Evolutionary conservation across 1,140 invertebrate genomes (phyloP), one percentile per base, ranked within the genome.

Genomic region (Drosophila oshimai): DNA sequence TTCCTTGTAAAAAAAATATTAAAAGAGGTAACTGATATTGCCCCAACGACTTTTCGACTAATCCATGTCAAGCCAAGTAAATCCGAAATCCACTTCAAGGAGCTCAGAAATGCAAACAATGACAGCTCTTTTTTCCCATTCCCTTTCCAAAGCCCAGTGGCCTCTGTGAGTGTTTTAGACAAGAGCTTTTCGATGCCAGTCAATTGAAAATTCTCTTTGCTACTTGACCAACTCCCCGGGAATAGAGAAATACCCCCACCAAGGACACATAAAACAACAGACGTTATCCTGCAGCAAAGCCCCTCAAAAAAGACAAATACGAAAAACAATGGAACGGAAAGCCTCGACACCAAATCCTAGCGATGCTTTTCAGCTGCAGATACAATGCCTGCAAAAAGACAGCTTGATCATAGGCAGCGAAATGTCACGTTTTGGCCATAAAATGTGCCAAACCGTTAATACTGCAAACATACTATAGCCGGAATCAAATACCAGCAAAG

Each of bases 381-480:
- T 39, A 64, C 42, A 49, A 49, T 47, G 18, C 42, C 42, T 24
- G 58, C 17, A 24, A 24, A 34, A 64, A n/a, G n/a, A 13, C 39
- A 45, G 41, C 31, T 26, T 29, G 10, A 34, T 13, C 28, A 45
- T 61, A 67, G 64, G 37, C 72, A 61, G 45, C 53, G 44, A 65
- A 77, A 72, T 84, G 81, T 86, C 81, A 86, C 81, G 81, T 86
- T 74, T 76, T 31, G 49, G 12, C 62, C 46, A 70, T 86, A 87
- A 86, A 86, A 86, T 87, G 80, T 73, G 62, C 47, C 74, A 61
- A 84, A 72, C 67, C 76, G 78, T 78, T 83, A 78, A 83, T 74
- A 58, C 73, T 37, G 50, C 55, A 61, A 44, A 62, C 53, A 69
- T 33, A 54, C 54, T 50, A 58, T 42, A 50, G 26, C 37, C 54